phyloP scores from a whole-genome alignment of 1,140 invertebrate species.

The Orchestia grillus region DNA sequence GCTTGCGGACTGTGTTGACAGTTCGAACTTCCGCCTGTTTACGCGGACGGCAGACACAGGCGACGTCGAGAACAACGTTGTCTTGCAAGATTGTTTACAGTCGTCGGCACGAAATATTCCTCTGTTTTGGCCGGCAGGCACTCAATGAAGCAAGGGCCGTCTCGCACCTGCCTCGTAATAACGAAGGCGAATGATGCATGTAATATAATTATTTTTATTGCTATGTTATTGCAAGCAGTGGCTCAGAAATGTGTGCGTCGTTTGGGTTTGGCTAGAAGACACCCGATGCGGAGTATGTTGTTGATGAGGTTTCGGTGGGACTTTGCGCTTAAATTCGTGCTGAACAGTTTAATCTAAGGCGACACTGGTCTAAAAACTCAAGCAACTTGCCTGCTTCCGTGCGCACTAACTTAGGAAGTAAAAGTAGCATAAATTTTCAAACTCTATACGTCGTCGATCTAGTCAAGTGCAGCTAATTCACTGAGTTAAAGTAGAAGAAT shows the following conservation, averaged over 20 bases:
- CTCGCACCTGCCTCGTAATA: background rate
- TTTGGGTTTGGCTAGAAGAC: background rate
- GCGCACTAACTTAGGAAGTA: background rate
- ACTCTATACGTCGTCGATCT: background rate
- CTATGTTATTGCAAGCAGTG: background rate
- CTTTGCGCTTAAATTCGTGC: background rate
- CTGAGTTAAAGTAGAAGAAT: no score
- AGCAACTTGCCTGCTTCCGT: background rate
- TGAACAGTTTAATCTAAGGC: background rate
- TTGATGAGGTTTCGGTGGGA: background rate
- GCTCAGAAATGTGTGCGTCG: background rate
- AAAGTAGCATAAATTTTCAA: background rate
- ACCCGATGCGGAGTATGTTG: background rate
- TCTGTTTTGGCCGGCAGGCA: slow-evolving; percentile 6
- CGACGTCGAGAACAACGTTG: background rate
- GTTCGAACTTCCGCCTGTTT: background rate
- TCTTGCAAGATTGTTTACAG: slow-evolving; percentile 1
- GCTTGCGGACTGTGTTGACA: background rate
- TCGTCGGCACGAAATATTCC: background rate
- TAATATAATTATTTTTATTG: background rate
- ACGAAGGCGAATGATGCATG: background rate
- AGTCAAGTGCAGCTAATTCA: background rate
- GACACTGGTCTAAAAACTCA: background rate
- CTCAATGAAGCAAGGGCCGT: background rate
- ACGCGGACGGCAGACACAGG: background rate